Evolutionary conservation across 35 echinoderm and acorn worm genomes (phyloP), one percentile per base, ranked within the genome.

Genomic region (Ophioderma brevispina): DNA sequence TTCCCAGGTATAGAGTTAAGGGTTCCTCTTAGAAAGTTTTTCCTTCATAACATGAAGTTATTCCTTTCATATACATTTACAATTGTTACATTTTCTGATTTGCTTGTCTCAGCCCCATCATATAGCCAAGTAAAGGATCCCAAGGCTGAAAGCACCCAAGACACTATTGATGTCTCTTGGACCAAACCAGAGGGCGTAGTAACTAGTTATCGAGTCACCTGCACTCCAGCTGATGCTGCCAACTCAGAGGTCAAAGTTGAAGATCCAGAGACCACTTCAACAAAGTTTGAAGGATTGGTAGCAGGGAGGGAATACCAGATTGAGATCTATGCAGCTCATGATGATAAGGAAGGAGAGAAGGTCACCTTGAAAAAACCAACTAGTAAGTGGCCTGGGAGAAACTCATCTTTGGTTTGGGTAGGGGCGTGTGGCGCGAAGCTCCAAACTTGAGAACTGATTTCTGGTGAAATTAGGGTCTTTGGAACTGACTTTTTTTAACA

Each of bases 261-360:
- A 28, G 86, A 89, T 80, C 75, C 89, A 40, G 89, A 81, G 36
- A 84, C 36, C 64, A 89, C 82, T 37, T 39, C 14, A 35, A 84
- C 82, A 13, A 77, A 81, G 64, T 92, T 98, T 87, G 76, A 59
- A 6, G 92, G 83, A 13, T 85, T 98, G 38, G 37, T 40, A 31
- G 41, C 92, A 34, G 96, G 92, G 19, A 41, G 79, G 17, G 84
- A 93, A 77, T 92, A 91, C 43, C 40, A 76, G 35, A 46, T 98
- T 46, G 89, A 94, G n/a, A 94, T 98, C 78, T 92, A 92, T 40
- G 81, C 96, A 40, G 18, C 86, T 8, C 84, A 92, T 59, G 92
- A 90, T 4, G 89, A 92, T 13, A 89, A 80, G 19, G 77, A 91
- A 75, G 84, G 91, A 11, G 85, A 97, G 13, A 82, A 84, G 38